A percentile compares a stretch with the other conserved stretches of the same genome.
Evolutionary conservation across 2,888 invertebrate genomes (phyloP).

Genomic region (Phlogophora meticulosa): DNA sequence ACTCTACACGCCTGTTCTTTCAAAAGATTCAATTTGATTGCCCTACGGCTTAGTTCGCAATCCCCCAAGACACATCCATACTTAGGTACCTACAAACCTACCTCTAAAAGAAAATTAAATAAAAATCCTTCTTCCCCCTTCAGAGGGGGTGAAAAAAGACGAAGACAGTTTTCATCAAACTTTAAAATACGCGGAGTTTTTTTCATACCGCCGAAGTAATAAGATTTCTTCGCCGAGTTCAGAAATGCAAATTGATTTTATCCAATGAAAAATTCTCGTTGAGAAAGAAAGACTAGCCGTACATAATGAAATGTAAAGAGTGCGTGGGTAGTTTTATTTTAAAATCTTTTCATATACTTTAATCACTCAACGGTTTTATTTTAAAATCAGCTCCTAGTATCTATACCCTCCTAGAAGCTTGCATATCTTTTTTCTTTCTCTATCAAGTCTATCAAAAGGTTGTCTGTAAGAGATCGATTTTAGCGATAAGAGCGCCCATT

Average conservation of each 20-base stretch:
- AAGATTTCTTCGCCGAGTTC: slow-evolving; percentile 18
- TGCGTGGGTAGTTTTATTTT: slow-evolving; percentile 7
- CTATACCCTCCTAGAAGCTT: too few relatives aligned
- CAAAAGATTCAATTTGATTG: too few relatives aligned
- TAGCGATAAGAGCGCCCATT: too few relatives aligned
- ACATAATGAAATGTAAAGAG: neutral
- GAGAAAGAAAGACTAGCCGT: neutral
- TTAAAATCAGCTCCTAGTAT: too few relatives aligned
- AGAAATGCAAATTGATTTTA: slow-evolving; percentile 47
- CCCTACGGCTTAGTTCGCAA: neutral
- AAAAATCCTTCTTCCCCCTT: slow-evolving; percentile 6
- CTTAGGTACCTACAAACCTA: neutral
- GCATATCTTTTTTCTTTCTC: too few relatives aligned
- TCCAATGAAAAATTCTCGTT: slow-evolving; percentile 29
- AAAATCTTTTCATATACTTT: neutral
- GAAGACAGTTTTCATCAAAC: slow-evolving; percentile 44
- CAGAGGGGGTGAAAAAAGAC: slow-evolving; percentile 3
- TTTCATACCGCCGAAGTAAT: slow-evolving; percentile 43
- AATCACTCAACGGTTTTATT: neutral
- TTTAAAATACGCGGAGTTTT: slow-evolving; percentile 39
- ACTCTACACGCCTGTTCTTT: too few relatives aligned
- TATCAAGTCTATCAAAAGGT: too few relatives aligned
- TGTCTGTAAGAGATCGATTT: too few relatives aligned
- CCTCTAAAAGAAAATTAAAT: slow-evolving; percentile 17
- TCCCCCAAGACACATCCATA: neutral